Percentiles rank a stretch among this genome's conserved stretches.
phyloP scores from a whole-genome alignment of 1,140 invertebrate species.

The Panagrolaimus sp. region DNA sequence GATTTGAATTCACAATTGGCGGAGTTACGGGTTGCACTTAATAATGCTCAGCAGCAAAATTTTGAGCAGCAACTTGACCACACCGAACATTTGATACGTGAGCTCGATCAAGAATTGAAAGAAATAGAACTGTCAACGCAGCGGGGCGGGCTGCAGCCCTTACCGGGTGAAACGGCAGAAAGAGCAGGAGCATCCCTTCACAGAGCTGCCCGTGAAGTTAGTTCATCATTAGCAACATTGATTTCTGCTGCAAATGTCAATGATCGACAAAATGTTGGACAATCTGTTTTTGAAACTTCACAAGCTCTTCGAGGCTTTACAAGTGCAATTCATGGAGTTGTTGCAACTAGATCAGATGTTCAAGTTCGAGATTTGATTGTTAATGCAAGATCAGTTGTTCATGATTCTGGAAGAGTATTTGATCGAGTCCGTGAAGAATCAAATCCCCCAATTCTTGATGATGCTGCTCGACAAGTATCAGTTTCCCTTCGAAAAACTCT shows the following conservation, averaged over 20 bases:
- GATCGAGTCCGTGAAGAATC: conserved; percentile 69
- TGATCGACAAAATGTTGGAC: conserved; percentile 76
- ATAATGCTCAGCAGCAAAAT: conserved; percentile 78
- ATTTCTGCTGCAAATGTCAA: conserved; percentile 75
- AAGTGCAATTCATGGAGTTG: conserved; percentile 69
- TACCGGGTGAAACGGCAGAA: conserved; percentile 74
- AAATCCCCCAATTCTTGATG: conserved; percentile 33
- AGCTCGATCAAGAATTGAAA: conserved; percentile 74
- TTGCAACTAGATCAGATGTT: conserved; percentile 67
- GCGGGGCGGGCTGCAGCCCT: conserved; percentile 68
- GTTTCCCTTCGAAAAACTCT: conserved; percentile 42
- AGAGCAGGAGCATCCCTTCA: conserved; percentile 62
- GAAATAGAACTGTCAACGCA: conserved; percentile 68
- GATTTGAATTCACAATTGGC: conserved; percentile 71
- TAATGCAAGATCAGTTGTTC: conserved; percentile 50
- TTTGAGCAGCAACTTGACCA: conserved; percentile 72
- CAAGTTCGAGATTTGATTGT: conserved; percentile 64
- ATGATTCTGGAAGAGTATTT: conserved; percentile 65
- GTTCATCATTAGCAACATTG: conserved; percentile 72
- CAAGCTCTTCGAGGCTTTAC: conserved; percentile 70
- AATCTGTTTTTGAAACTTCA: conserved; percentile 75
- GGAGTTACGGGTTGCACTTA: conserved; percentile 74
- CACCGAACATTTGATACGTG: conserved; percentile 66
- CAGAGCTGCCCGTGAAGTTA: conserved; percentile 68
- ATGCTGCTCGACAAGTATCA: conserved; percentile 40